Evolutionary conservation across 64 coral and sea anemone genomes (phyloP), one percentile per base, ranked within the genome.

Genomic region (Anthopleura sola): DNA sequence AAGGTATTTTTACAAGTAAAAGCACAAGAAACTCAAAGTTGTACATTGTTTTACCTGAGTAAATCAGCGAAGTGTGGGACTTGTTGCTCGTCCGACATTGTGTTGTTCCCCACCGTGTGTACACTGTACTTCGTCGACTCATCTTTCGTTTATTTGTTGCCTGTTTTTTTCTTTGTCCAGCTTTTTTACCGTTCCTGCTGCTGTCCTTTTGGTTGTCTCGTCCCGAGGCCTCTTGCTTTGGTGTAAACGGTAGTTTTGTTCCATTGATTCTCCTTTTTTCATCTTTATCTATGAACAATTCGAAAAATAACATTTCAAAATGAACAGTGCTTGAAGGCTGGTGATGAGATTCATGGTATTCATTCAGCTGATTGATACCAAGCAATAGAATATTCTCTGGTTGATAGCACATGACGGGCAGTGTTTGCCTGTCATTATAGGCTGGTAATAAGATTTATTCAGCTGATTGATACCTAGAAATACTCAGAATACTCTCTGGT

Each of bases 101-200:
- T 11, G 82, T 28, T 17, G 13, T 60, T 54, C 82, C 82, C 82
- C 82, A 83, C 28, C 82, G 82, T 36, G 39, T 49, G 55, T 20
- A 83, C 26, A 83, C 82, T 20, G 82, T 31, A 36, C 18, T 50
- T 21, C 82, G 26, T 1, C 82, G 24, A 83, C 82, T 83, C 29
- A 10, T 32, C 48, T 44, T 81, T 53, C 78, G 48, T 48, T 36
- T 81, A 0, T 6, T 81, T 6, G 78, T 46, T 34, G n/a, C n/a
- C n/a, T 66, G 60, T 66, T 34, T 71, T 14, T 16, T 71, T 34
- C 66, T 32, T 71, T 71, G 66, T 2, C 12, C 66, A 3, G 66
- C n/a, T 71, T 71, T 21, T 23, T n/a, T 34, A 32, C 28, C 14
- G 14, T 14, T 71, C 10, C 66, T 71, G 24, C n/a, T 71, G 66